These are phyloP conservation scores for Epinotia brunnichana DNA, from an alignment of 2,888 invertebrate species.

Conservation along the genomic window DNA sequence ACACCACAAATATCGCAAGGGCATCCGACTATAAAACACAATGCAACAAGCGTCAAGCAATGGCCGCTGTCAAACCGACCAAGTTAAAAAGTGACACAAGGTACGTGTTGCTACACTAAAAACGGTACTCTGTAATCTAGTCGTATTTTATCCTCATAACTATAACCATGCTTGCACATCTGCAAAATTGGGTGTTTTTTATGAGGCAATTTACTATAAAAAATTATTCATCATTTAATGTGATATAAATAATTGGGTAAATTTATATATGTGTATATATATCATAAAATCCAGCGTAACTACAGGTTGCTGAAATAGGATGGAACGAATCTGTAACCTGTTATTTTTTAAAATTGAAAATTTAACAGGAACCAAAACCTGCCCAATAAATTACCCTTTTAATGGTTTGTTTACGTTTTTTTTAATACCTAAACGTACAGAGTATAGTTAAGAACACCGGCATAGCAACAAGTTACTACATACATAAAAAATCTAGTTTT, in stretches of 20 bases:
- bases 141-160: conserved; percentile 1
- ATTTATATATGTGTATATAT: conserved; percentile 3
- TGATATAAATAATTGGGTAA: not conserved
- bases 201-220: conserved; percentile 1
- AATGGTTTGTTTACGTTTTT: no score
- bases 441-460: no score
- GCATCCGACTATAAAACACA: not conserved
- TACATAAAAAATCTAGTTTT: no score
- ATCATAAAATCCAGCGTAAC: not conserved
- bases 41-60: not conserved
- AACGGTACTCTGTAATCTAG: not conserved
- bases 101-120: conserved; percentile 11
- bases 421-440: no score
- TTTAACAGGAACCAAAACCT: conserved; percentile 2
- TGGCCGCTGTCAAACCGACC: conserved; percentile 8
- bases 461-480: no score
- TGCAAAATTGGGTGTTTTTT: conserved; percentile 6
- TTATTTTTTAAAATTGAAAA: conserved; percentile 3
- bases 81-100: conserved; percentile 9
- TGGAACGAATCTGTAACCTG: conserved; percentile 1
- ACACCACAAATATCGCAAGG: conserved; percentile 10
- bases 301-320: conserved; percentile 4
- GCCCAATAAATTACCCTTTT: no score
- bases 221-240: conserved; percentile 1
- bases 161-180: conserved; percentile 1